These are phyloP conservation scores for Eulacestoma nigropectus DNA, from an alignment of 2,113 vertebrate species.

Conservation along the genomic window DNA sequence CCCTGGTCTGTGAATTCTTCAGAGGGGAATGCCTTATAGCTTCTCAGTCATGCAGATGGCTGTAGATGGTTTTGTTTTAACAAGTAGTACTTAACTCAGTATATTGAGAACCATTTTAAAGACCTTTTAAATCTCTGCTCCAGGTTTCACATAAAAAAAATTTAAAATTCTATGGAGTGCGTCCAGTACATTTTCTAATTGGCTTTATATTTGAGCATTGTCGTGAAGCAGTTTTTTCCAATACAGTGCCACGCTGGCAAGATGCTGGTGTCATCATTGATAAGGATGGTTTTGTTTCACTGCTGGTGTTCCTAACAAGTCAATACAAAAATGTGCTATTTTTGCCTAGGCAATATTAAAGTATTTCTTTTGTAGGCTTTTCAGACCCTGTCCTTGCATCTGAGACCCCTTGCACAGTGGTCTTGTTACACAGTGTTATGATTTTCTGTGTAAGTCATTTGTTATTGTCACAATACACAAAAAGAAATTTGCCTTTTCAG, in stretches of 20 bases:
- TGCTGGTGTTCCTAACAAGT: neutral
- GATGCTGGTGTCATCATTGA: neutral
- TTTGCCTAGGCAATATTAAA: neutral
- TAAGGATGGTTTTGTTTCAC: neutral
- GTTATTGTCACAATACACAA: neutral
- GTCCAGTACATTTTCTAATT: neutral
- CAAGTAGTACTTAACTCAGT: neutral
- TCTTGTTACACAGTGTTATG: neutral
- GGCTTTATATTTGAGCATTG: neutral
- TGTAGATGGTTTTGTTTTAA: neutral
- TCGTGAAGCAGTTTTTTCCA: neutral
- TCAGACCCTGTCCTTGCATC: neutral
- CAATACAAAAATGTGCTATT: neutral
- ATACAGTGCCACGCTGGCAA: neutral
- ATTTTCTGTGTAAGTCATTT: neutral
- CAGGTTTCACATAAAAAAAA: neutral
- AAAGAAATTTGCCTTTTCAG: neutral
- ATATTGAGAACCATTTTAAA: neutral
- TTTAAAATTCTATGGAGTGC: neutral
- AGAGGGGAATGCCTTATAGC: neutral
- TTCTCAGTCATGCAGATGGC: accelerated
- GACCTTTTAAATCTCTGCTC: neutral
- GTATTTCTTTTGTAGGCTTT: neutral
- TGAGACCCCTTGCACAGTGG: neutral
- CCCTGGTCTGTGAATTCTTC: neutral